phyloP scores from a whole-genome alignment of 2,888 invertebrate species.

The Anodontia alba region DNA sequence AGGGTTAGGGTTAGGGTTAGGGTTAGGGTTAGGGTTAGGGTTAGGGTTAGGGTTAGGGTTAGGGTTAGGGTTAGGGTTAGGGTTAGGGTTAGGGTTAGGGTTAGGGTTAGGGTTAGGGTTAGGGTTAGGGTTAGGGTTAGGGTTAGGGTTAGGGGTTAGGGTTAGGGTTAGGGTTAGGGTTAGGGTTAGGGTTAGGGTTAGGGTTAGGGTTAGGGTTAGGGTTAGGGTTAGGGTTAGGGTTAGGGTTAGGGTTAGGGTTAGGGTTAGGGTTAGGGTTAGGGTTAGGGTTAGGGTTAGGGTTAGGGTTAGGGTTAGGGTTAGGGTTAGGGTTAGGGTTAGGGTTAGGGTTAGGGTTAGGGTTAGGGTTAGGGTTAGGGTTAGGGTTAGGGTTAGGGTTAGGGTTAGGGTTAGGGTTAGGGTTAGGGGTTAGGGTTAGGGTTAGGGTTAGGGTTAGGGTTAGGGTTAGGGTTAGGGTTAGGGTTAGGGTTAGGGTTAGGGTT shows the following conservation, averaged over 20 bases:
- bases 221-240: constrained; percentile 10
- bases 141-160: constrained; percentile 14
- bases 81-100: constrained; percentile 39
- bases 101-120: constrained; percentile 22
- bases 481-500: constrained; percentile 9
- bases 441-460: constrained; percentile 20
- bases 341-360: neutral
- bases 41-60: constrained; percentile 20
- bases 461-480: constrained; percentile 15
- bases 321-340: neutral
- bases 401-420: neutral
- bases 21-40: neutral
- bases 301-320: constrained; percentile 7
- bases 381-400: neutral
- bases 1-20: neutral
- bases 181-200: constrained; percentile 18
- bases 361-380: neutral
- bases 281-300: constrained; percentile 15
- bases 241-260: constrained; percentile 4
- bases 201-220: constrained; percentile 13
- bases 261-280: constrained; percentile 9
- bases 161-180: constrained; percentile 22
- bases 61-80: constrained; percentile 46
- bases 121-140: constrained; percentile 8
- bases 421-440: neutral